These are phyloP conservation scores for Perithous albicinctus DNA, from an alignment of 2,888 invertebrate species.

Conservation along the genomic window DNA sequence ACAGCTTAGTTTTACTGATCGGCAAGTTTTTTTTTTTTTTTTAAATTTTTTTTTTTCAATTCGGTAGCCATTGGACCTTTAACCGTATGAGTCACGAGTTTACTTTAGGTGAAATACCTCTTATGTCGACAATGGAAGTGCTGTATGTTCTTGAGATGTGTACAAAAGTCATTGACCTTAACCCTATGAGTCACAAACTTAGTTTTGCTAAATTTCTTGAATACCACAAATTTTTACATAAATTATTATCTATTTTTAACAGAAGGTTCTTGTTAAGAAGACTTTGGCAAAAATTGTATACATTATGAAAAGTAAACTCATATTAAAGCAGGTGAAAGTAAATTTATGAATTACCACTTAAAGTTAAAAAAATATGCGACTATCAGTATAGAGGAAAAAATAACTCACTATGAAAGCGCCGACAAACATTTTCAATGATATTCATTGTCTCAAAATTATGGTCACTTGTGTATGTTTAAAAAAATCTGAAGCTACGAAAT, in stretches of 20 bases:
- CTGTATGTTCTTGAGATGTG: neutral
- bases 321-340: too few relatives aligned
- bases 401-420: too few relatives aligned
- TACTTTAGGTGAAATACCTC: neutral
- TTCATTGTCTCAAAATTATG: too few relatives aligned
- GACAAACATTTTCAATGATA: too few relatives aligned
- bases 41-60: neutral
- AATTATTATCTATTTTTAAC: neutral
- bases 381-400: too few relatives aligned
- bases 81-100: constrained; percentile 1
- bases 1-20: neutral
- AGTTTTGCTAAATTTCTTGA: neutral
- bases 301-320: too few relatives aligned
- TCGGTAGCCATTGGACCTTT: neutral
- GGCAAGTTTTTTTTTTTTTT: too few relatives aligned
- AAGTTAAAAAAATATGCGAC: too few relatives aligned
- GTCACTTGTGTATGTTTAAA: too few relatives aligned
- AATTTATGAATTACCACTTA: too few relatives aligned
- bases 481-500: too few relatives aligned
- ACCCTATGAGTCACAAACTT: neutral
- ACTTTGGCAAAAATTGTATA: too few relatives aligned
- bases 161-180: constrained; percentile 1
- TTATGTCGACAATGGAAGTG: neutral
- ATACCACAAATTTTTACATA: neutral
- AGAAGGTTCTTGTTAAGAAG: neutral